These are phyloP conservation scores for Symphodus melops DNA, from an alignment of 2,113 vertebrate genomes.

Conservation along the genomic window DNA sequence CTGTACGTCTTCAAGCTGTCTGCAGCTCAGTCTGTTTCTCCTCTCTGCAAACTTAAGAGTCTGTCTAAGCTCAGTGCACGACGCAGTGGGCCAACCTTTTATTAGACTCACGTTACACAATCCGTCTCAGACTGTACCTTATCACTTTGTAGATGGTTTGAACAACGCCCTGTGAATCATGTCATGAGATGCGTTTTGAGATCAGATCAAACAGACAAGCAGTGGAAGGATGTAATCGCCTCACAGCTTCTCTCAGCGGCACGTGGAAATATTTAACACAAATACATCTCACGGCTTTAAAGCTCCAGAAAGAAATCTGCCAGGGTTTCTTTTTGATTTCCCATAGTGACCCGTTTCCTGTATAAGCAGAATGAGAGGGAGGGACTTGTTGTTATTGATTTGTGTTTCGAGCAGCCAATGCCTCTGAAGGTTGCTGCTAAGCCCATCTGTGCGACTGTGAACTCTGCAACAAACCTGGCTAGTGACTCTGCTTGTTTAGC, in stretches of 20 bases:
- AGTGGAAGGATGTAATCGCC: not conserved
- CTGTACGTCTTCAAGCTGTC: not conserved
- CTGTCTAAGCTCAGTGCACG: not conserved
- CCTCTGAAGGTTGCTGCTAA: too few species aligned
- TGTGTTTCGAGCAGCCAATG: too few species aligned
- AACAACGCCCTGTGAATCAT: not conserved
- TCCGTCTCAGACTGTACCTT: not conserved
- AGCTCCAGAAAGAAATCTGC: too few species aligned
- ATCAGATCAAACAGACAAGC: not conserved
- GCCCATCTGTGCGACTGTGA: too few species aligned
- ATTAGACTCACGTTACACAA: not conserved
- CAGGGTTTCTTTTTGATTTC: not conserved
- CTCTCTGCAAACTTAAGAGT: not conserved
- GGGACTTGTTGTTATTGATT: too few species aligned
- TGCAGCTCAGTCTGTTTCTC: not conserved
- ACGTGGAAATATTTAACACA: not conserved
- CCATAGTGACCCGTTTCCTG: not conserved
- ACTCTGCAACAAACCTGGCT: too few species aligned
- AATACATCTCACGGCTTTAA: too few species aligned
- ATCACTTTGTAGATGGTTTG: not conserved
- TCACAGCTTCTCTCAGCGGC: not conserved
- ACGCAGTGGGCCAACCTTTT: not conserved
- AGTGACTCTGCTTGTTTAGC: too few species aligned
- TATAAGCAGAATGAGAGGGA: not conserved
- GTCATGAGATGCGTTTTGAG: not conserved